Conservation (phyloP, 1,140 invertebrate species). For the Mamestra configurata region DNA sequence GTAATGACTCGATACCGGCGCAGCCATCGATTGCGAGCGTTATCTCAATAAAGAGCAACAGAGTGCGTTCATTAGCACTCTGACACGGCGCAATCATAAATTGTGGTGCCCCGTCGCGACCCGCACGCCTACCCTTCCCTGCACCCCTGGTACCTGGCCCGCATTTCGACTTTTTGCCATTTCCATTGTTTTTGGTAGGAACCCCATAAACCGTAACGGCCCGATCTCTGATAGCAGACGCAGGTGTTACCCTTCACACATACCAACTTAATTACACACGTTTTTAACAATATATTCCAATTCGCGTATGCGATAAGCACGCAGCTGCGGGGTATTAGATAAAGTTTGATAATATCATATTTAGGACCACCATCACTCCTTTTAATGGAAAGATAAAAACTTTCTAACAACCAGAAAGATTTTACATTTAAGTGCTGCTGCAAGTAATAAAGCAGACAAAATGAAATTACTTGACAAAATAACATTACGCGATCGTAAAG, state of each 20-base stretch:
- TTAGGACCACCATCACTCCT: slow-evolving; percentile 58
- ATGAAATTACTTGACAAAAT: neutral
- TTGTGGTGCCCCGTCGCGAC: slow-evolving; percentile 82
- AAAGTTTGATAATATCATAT: slow-evolving; percentile 62
- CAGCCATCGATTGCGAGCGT: slow-evolving; percentile 82
- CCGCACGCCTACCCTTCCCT: slow-evolving; percentile 74
- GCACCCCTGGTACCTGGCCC: slow-evolving; percentile 76
- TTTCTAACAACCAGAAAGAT: slow-evolving; percentile 8
- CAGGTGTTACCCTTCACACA: slow-evolving; percentile 84
- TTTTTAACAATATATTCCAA: slow-evolving; percentile 77
- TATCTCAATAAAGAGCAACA: slow-evolving; percentile 87
- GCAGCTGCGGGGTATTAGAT: slow-evolving; percentile 77
- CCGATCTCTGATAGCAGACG: slow-evolving; percentile 78
- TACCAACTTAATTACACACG: slow-evolving; percentile 80
- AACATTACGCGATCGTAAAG: slow-evolving; percentile 36
- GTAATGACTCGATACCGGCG: slow-evolving; percentile 76
- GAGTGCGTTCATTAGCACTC: slow-evolving; percentile 86
- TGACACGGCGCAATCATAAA: slow-evolving; percentile 87
- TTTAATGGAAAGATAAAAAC: slow-evolving; percentile 14
- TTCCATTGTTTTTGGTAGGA: slow-evolving; percentile 84
- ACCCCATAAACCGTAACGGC: slow-evolving; percentile 81
- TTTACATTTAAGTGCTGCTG: neutral
- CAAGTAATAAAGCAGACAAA: neutral
- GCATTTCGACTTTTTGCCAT: slow-evolving; percentile 84
- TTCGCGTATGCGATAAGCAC: slow-evolving; percentile 70